Evolutionary conservation across 2,113 vertebrate genomes (phyloP), one percentile per base, ranked within the genome.

Genomic region (Anolis sagrei): DNA sequence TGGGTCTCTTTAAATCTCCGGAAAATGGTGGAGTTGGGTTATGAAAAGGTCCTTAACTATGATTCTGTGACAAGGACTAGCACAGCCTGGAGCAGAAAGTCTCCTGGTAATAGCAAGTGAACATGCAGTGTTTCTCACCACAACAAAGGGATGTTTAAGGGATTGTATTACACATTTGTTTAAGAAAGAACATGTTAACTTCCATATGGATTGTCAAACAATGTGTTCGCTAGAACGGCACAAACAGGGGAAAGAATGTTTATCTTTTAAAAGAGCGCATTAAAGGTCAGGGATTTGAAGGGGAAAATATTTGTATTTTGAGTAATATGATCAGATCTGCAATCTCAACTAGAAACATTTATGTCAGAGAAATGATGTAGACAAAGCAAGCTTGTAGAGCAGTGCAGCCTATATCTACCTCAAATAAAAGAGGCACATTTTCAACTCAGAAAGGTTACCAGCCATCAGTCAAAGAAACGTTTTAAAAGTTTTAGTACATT

Each of bases 31-130:
- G 83, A 92, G 80, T 85, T 74, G 36, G 86, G 49, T 34, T 92
- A 76, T 87, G 79, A 87, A 90, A 90, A 92, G 81, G 72, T 92
- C 44, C 86, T 48, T 89, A 83, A 89, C 81, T 89, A 92, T 81
- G 68, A 87, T 92, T 88, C 84, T 84, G 16, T 93, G 84, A 89
- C 86, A 84, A 91, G 79, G 72, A 84, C 90, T 93, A 88, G 87
- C 88, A 88, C 81, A 90, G 92, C 88, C 91, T 92, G 74, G 58
- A 95, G 89, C 93, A 93, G 83, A 91, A 91, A 91, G 88, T 89
- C 86, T 81, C 84, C 85, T 68, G 61, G 48, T 80, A 84, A 84
- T 75, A 84, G 61, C 85, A 68, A 78, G 76, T 36, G 73, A 88
- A 89, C 76, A 83, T 64, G 80, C 80, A 78, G 32, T 79, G 91